Base-by-base conservation (phyloP, 2,797 vertebrate genomes). In the Lemur catta region DNA sequence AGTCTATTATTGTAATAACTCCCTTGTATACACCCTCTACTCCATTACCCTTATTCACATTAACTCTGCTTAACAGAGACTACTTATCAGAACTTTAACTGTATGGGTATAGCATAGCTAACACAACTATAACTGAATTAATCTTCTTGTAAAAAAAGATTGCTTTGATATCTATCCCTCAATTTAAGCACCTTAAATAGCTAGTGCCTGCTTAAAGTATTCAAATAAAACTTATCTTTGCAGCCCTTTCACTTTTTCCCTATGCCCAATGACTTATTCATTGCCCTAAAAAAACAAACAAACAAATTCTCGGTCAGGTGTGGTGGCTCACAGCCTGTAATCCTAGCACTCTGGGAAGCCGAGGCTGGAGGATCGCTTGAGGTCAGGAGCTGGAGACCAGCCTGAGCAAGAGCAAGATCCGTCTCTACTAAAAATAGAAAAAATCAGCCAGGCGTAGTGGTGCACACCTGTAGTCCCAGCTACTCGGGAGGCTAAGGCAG, bases 191-290 rank as follows among this genome's bases (percentile, higher is more conserved):
- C 11, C 41, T 89, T 75, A 74, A 92, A 84, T 18, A 71, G 24
- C 41, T 65, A 61, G 18, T 17, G 48, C 1, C 38, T 67, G 28
- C 26, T 88, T 59, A 50, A 17, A 61, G 30, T 41, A 91, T 52
- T 91, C 50, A 89, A 87, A 95, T 50, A 84, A 87, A 95, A 72
- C 65, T 79, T 67, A 80, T 7, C 50, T 41, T 78, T 57, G 35
- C 24, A 79, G 61, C 38, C 43, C 17, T 52, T 95, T 63, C 48
- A 82, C 33, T 84, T 84, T 65, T 63, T 43, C 38, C 28, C 71
- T 33, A 7, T 43, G 46, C 26, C n/a, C 38, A 72, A 84, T 11
- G 7, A 30, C 35, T 76, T 75, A 75, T 50, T 93, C 81, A 69
- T 4, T 86, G 69, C 20, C 43, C 52, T 59, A 26, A n/a, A 33